phyloP scores from a whole-genome alignment of 92 coral and sea anemone genomes.

The Heteractis magnifica region DNA sequence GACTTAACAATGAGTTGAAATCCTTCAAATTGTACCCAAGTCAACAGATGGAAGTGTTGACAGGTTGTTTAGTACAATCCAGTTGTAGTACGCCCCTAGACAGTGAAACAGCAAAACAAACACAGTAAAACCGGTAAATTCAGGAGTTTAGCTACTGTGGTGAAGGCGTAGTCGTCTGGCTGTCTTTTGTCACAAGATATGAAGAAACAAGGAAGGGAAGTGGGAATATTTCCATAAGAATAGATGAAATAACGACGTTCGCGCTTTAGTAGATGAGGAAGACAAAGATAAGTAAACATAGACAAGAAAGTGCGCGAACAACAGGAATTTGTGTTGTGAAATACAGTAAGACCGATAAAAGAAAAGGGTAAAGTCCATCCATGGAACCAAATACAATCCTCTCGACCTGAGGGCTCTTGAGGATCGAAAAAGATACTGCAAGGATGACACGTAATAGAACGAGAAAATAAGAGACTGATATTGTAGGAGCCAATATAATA shows the following conservation, averaged over 20 bases:
- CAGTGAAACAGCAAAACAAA: not conserved
- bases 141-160: not conserved
- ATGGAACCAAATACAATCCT: constrained; percentile 6
- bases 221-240: not conserved
- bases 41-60: not conserved
- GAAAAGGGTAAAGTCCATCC: constrained; percentile 23
- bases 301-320: not conserved
- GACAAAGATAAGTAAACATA: not conserved
- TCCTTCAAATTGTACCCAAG: no score
- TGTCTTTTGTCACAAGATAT: not conserved
- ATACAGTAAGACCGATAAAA: not conserved
- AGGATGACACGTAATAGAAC: no score
- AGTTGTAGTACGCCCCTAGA: not conserved
- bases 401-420: constrained; percentile 12
- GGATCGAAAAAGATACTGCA: not conserved
- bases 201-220: not conserved
- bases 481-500: no score
- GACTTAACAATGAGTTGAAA: no score
- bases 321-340: constrained; percentile 7
- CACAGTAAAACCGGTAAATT: not conserved
- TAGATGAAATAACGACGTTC: not conserved
- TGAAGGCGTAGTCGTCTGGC: not conserved
- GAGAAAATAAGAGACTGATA: no score
- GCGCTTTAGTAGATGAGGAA: not conserved
- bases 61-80: not conserved